These are phyloP conservation scores for Gnathonemus longibarbis DNA, from an alignment of 2,113 vertebrate genomes.

Conservation along the genomic window DNA sequence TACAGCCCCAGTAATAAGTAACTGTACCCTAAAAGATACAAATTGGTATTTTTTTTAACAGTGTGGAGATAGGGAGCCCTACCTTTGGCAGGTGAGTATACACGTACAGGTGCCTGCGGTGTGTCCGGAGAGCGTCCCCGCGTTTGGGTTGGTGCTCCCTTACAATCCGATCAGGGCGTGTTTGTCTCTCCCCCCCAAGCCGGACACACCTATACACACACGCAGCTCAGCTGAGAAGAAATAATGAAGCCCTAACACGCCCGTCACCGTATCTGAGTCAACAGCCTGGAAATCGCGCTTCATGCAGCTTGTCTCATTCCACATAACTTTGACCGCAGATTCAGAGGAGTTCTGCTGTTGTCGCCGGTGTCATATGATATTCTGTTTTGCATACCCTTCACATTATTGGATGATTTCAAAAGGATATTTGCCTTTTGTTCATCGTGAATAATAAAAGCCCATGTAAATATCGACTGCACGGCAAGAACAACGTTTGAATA, in stretches of 20 bases:
- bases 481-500: not conserved
- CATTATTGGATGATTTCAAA: not conserved
- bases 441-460: not conserved
- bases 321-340: not conserved
- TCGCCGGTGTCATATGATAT: not conserved
- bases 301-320: not conserved
- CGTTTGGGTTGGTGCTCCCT: not conserved
- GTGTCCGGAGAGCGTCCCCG: not conserved
- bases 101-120: not conserved
- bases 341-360: not conserved
- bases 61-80: not conserved
- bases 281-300: not conserved
- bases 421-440: not conserved
- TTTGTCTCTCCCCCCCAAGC: constrained; percentile 51
- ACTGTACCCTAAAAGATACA: not conserved
- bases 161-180: constrained; percentile 2
- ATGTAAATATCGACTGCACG: not conserved
- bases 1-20: not conserved
- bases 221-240: not conserved
- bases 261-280: not conserved
- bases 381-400: not conserved
- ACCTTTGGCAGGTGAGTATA: not conserved
- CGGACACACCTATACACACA: constrained; percentile 57
- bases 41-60: not conserved
- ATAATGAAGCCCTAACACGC: not conserved